phyloP scores from a whole-genome alignment of 2,797 vertebrate species.

The Sorex maritimensis region DNA sequence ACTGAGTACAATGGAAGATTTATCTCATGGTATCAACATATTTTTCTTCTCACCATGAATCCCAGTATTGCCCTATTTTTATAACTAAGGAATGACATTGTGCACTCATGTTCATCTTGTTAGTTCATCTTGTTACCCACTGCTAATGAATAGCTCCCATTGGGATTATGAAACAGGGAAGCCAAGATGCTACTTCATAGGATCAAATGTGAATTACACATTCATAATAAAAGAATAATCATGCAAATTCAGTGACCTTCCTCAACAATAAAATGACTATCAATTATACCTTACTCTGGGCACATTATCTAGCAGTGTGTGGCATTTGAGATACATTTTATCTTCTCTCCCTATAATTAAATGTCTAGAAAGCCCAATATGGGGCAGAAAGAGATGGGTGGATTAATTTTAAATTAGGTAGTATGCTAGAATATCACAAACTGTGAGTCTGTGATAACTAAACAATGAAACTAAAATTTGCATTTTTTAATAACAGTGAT shows the following conservation, averaged over 20 bases:
- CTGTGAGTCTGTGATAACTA: background rate
- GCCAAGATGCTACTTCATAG: conserved; percentile 67
- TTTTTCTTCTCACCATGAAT: conserved; percentile 77
- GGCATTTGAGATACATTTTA: conserved; percentile 56
- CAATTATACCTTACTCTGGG: conserved; percentile 53
- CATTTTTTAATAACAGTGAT: conserved; percentile 7
- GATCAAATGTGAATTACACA: conserved; percentile 75
- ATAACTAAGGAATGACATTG: conserved; percentile 72
- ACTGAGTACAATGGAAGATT: conserved; percentile 60
- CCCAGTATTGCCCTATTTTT: conserved; percentile 62
- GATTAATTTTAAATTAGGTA: conserved; percentile 76
- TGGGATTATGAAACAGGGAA: conserved; percentile 76
- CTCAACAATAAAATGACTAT: conserved; percentile 65
- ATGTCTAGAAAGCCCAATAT: background rate
- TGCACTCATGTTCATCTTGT: conserved; percentile 76
- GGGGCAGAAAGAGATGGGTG: conserved; percentile 44
- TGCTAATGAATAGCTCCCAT: conserved; percentile 74
- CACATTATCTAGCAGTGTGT: conserved; percentile 51
- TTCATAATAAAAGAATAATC: conserved; percentile 77
- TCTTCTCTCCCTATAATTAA: conserved; percentile 65
- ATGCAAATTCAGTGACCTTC: conserved; percentile 71
- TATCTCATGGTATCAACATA: conserved; percentile 74
- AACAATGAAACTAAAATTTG: conserved; percentile 11
- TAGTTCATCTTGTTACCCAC: conserved; percentile 80
- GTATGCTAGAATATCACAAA: background rate